Evolutionary conservation across 2,888 invertebrate species (phyloP).

Genomic region (Hylaea fasciaria): DNA sequence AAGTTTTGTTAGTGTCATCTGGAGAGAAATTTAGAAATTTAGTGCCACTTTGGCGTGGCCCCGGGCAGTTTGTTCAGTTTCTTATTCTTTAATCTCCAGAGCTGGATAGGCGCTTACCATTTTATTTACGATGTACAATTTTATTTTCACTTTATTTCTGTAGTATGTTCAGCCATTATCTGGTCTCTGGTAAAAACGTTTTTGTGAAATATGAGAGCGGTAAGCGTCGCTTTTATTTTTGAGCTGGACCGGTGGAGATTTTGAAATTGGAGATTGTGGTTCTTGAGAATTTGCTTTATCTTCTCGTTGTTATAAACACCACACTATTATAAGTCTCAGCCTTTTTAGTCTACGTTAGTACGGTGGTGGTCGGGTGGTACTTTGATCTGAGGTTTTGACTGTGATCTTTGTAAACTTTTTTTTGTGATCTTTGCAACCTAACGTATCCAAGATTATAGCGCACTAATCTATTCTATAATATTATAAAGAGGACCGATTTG

Average conservation of each 20-base stretch:
- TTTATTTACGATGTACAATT: slow-evolving; percentile 37
- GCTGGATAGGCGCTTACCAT: slow-evolving; percentile 33
- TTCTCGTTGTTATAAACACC: too few species aligned
- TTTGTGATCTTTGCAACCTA: too few species aligned
- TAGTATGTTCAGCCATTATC: slow-evolving; percentile 32
- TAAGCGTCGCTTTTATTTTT: slow-evolving; percentile 9
- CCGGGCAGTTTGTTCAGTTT: slow-evolving; percentile 47
- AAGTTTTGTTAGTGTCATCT: slow-evolving; percentile 75
- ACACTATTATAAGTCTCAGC: too few species aligned
- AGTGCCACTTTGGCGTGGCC: slow-evolving; percentile 61
- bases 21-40: slow-evolving; percentile 76
- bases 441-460: too few species aligned
- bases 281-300: not conserved
- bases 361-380: too few species aligned
- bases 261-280: slow-evolving; percentile 1
- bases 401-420: too few species aligned
- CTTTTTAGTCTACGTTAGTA: too few species aligned
- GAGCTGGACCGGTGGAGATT: not conserved
- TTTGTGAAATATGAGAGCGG: slow-evolving; percentile 29
- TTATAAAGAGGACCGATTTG: too few species aligned
- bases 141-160: slow-evolving; percentile 28
- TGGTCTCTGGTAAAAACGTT: slow-evolving; percentile 23
- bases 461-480: too few species aligned
- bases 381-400: too few species aligned
- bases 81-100: slow-evolving; percentile 47